These are phyloP conservation scores for Piprites chloris DNA, from an alignment of 2,113 vertebrate species.

Conservation along the genomic window DNA sequence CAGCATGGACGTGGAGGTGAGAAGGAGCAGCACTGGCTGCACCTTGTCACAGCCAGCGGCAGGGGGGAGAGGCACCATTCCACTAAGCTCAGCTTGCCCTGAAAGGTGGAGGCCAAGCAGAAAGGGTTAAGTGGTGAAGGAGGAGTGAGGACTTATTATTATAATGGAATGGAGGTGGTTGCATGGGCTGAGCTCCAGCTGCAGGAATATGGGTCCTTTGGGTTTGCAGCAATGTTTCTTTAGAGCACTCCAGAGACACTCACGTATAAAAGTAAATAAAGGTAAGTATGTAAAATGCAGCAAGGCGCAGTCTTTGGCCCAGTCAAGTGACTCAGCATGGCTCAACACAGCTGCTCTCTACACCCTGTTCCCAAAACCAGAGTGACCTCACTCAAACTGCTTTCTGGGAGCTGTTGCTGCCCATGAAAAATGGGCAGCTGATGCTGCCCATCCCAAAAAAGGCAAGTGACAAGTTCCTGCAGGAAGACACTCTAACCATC, in stretches of 20 bases:
- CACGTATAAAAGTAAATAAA: background rate
- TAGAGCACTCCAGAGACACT: background rate
- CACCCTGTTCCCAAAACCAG: background rate
- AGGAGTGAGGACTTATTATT: background rate
- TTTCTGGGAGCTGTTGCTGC: background rate
- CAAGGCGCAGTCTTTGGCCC: background rate
- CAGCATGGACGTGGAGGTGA: background rate
- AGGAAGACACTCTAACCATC: background rate
- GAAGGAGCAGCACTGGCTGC: background rate
- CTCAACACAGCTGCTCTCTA: background rate
- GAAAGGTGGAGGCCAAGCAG: background rate
- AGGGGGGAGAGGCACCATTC: accelerated
- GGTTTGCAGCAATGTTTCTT: background rate
- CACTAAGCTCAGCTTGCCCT: accelerated
- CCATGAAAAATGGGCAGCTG: no score
- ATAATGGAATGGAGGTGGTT: background rate
- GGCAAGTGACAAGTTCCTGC: background rate
- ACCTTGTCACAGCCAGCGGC: background rate
- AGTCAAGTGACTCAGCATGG: background rate
- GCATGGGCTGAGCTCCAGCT: background rate
- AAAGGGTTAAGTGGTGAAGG: background rate
- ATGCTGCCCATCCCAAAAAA: background rate
- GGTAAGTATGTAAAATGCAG: background rate
- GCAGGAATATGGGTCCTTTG: background rate
- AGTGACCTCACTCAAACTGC: background rate